A percentile compares a stretch with the other conserved stretches of the same genome.
Conservation (phyloP, 2,888 invertebrate genomes). For the Oligia fasciuncula region DNA sequence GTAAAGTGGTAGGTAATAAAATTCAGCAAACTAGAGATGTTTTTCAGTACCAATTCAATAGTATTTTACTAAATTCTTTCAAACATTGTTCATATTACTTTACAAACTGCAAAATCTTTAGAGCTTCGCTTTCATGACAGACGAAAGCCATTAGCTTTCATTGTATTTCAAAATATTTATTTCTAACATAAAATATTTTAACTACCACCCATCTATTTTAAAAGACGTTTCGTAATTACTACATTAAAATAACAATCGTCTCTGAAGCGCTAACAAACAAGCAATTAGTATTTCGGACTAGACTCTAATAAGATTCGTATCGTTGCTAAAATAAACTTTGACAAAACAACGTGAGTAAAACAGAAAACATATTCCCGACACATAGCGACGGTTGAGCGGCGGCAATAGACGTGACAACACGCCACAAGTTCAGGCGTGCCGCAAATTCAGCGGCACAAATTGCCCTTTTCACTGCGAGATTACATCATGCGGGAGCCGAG, state of each 20-base stretch:
- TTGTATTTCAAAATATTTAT: conserved; percentile 27
- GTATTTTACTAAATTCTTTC: neutral
- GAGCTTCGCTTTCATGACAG: conserved; percentile 13
- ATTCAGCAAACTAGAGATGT: neutral
- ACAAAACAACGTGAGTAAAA: conserved; percentile 57
- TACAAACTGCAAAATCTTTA: conserved; percentile 9
- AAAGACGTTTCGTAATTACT: conserved; percentile 50
- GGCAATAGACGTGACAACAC: conserved; percentile 86
- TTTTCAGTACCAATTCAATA: conserved; percentile 12
- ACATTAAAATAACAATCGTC: conserved; percentile 46
- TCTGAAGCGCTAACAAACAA: conserved; percentile 45
- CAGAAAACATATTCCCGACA: conserved; percentile 69
- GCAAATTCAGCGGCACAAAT: conserved; percentile 90
- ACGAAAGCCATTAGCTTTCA: conserved; percentile 39
- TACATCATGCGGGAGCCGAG: conserved; percentile 90
- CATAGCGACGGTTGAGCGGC: conserved; percentile 63
- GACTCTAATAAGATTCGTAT: conserved; percentile 68
- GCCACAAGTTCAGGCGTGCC: conserved; percentile 87
- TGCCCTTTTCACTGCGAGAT: conserved; percentile 90
- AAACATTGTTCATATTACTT: conserved; percentile 1
- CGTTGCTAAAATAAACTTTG: conserved; percentile 62
- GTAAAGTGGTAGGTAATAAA: neutral
- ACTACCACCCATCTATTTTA: conserved; percentile 26
- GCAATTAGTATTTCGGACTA: conserved; percentile 56
- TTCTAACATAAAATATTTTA: conserved; percentile 24